Conservation (phyloP, 1,140 invertebrate species). For the Streblospio benedicti region DNA sequence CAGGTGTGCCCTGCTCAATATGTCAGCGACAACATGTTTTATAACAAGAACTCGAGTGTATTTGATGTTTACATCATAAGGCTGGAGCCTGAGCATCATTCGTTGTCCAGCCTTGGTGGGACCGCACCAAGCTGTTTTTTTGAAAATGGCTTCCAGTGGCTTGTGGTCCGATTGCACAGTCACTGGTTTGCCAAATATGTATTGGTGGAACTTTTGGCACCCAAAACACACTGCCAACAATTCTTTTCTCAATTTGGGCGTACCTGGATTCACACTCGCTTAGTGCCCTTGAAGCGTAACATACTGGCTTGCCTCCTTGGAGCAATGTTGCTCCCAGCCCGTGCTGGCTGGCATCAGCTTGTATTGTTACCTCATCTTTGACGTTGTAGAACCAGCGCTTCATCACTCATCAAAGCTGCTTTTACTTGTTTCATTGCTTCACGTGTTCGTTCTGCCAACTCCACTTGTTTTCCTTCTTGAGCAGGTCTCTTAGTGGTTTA, state of each 20-base stretch:
- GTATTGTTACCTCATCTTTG: constrained; percentile 20
- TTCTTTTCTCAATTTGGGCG: neutral
- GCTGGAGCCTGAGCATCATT: too few relatives aligned
- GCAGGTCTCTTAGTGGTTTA: constrained; percentile 3
- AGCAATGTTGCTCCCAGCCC: neutral
- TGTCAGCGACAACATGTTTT: too few relatives aligned
- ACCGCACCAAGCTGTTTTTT: too few relatives aligned
- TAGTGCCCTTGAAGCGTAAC: neutral
- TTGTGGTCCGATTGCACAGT: too few relatives aligned
- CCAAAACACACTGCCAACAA: too few relatives aligned
- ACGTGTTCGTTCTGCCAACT: constrained; percentile 2
- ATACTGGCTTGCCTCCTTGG: neutral
- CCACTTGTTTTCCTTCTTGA: constrained; percentile 3
- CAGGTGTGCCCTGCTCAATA: too few relatives aligned
- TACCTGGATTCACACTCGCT: neutral
- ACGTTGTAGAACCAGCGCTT: constrained; percentile 28
- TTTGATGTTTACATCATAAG: too few relatives aligned
- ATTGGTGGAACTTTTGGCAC: too few relatives aligned
- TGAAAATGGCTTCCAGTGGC: too few relatives aligned
- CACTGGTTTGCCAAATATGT: too few relatives aligned
- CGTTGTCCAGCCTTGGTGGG: too few relatives aligned
- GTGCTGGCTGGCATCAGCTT: constrained; percentile 21
- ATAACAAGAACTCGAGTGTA: too few relatives aligned
- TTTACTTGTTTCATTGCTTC: constrained; percentile 23
- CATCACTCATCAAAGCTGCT: constrained; percentile 16